Evolutionary conservation across 1,140 invertebrate species (phyloP), one percentile per base, ranked within the genome.

Genomic region (Atta texana): DNA sequence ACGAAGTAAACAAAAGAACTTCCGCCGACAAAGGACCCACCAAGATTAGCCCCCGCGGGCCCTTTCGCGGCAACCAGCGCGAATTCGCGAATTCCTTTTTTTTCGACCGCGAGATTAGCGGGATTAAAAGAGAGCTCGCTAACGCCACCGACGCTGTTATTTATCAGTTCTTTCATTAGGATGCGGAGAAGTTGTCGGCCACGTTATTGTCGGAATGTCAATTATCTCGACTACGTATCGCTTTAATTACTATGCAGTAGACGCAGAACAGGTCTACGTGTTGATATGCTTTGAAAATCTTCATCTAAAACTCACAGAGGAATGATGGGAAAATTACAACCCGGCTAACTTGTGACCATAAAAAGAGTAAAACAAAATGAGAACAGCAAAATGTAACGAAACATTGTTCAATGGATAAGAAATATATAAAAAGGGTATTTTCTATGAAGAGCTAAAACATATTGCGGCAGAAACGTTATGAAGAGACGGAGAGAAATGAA

Each of bases 41-140:
- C 80, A 84, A 74, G 80, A 84, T 84, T 84, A 84, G 80, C 80
- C 80, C 80, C 80, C 69, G 80, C 80, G 80, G 80, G 80, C 80
- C 80, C 80, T 84, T 84, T 84, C 80, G 80, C 80, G 69, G 78
- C 51, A 71, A 71, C 78, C 51, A 71, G 53, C 53, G 66, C 31
- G 66, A 84, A 75, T 84, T 75, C 69, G 80, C 69, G 80, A n/a
- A 84, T 84, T 74, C 7, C 69, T 61, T 39, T 84, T 84, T 34
- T 84, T 84, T 61, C 53, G 55, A 18, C 57, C 80, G 55, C 24
- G 80, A 55, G 80, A 84, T 84, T 84, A 75, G 69, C 80, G 14
- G 69, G 80, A 84, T 84, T 84, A 84, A 84, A 84, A 84, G 69
- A 84, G 69, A 61, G 39, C 12, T 39, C 31, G n/a, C 66, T 55